Evolutionary conservation across 2,797 vertebrate genomes (phyloP).

Genomic region (Fistularia tabacaria): DNA sequence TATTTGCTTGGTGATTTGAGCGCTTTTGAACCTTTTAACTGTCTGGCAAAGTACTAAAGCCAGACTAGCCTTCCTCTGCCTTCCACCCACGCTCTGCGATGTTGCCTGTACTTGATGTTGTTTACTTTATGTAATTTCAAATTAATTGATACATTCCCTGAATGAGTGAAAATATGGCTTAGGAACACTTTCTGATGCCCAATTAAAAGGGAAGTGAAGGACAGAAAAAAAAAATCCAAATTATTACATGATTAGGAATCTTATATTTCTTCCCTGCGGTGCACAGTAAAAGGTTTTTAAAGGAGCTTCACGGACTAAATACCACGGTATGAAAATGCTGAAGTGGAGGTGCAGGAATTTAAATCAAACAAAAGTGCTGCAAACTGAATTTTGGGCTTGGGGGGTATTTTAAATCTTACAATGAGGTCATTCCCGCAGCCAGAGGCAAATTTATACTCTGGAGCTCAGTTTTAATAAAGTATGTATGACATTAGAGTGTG

Average conservation of each 20-base stretch:
- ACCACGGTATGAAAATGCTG: not conserved
- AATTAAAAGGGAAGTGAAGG: constrained; percentile 4
- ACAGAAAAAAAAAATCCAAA: not conserved
- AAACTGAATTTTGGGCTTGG: no score
- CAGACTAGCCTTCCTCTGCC: not conserved
- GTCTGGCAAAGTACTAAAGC: constrained; percentile 10
- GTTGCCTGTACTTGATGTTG: constrained; percentile 12
- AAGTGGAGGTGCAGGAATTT: constrained; percentile 2
- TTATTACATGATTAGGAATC: constrained; percentile 7
- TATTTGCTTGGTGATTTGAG: constrained; percentile 12
- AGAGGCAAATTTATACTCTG: no score
- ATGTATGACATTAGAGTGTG: no score
- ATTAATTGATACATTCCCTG: constrained; percentile 21
- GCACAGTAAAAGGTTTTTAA: constrained; percentile 1
- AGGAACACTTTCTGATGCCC: constrained; percentile 8
- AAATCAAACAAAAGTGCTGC: no score
- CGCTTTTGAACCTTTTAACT: constrained; percentile 28
- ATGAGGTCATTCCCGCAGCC: no score
- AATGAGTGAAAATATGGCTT: constrained; percentile 3
- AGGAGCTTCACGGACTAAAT: not conserved
- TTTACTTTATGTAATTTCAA: constrained; percentile 26
- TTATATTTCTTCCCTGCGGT: constrained; percentile 1
- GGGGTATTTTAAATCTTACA: no score
- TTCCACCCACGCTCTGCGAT: not conserved
- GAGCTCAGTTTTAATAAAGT: no score